Evolutionary conservation across 2,113 vertebrate genomes (phyloP), one percentile per base, ranked within the genome.

Genomic region (Rhipidura dahli): DNA sequence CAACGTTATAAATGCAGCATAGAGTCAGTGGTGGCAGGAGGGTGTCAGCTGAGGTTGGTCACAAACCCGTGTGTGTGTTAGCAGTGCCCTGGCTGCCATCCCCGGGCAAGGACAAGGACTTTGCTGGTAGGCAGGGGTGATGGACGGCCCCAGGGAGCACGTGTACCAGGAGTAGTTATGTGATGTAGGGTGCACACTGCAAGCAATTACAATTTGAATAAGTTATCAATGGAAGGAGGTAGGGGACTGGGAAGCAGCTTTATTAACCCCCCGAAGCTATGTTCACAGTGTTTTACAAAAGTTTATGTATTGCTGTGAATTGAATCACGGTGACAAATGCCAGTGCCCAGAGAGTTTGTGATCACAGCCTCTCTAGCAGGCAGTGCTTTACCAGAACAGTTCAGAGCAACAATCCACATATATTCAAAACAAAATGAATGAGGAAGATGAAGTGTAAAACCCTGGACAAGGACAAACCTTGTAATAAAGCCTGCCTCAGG

Each of bases 191-290:
- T 87, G 47, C 83, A 72, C 83, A 91, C 96, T 96, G 95, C 28
- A 63, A 93, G 95, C 95, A 97, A 97, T 97, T 98, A 97, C 94
- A 87, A 89, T 97, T 97, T 98, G 96, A 97, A 95, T 98, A 98
- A 94, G 89, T 97, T 97, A 96, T 97, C 95, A 93, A 53, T 88
- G 89, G 87, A 96, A 96, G 70, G 89, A 96, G 82, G 83, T 75
- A 76, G 70, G 93, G 83, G 84, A 85, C 72, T 86, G 87, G 93
- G 97, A 97, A 97, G 90, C 91, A 94, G 96, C 89, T 97, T 97
- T 98, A 97, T 98, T 97, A 97, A 97, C 95, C 80, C 92, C 94
- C 91, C 83, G 89, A 96, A 98, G 96, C 96, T 96, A 96, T 30
- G 42, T 95, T 97, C 87, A 35, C 87, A 89, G 81, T 44, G 28